These are phyloP conservation scores for Euwallacea similis DNA, from an alignment of 1,140 invertebrate genomes.

Conservation along the genomic window DNA sequence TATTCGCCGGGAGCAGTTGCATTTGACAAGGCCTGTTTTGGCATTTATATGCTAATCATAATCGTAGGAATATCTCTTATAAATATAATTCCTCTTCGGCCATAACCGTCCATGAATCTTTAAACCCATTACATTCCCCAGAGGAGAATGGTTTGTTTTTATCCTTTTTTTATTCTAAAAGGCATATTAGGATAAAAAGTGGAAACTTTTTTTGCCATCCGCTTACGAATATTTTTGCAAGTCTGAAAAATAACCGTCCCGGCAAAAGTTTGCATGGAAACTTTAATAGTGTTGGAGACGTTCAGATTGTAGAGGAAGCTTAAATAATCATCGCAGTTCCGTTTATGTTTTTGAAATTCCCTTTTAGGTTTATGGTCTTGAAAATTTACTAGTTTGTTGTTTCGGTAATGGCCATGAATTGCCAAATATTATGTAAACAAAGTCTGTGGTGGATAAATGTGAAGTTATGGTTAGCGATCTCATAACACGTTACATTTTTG, in stretches of 20 bases:
- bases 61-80: background rate
- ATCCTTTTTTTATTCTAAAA: slow-evolving; percentile 22
- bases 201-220: slow-evolving; percentile 23
- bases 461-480: too few species aligned
- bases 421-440: too few species aligned
- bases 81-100: slow-evolving; percentile 10
- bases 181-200: slow-evolving; percentile 25
- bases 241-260: background rate
- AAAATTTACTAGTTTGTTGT: background rate
- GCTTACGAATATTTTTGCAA: slow-evolving; percentile 20
- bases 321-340: slow-evolving; percentile 20
- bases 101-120: background rate
- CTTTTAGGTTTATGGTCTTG: slow-evolving; percentile 11
- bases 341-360: background rate
- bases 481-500: too few species aligned
- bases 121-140: slow-evolving; percentile 2
- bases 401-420: too few species aligned
- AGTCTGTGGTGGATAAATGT: too few species aligned
- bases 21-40: background rate
- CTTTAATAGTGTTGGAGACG: slow-evolving; percentile 26
- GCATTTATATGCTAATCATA: background rate
- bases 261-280: slow-evolving; percentile 8
- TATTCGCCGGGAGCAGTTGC: background rate
- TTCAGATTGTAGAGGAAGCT: slow-evolving; percentile 11
- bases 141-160: slow-evolving; percentile 1